These are phyloP conservation scores for Tetanocera ferruginea DNA, from an alignment of 2,888 invertebrate species.

Conservation along the genomic window DNA sequence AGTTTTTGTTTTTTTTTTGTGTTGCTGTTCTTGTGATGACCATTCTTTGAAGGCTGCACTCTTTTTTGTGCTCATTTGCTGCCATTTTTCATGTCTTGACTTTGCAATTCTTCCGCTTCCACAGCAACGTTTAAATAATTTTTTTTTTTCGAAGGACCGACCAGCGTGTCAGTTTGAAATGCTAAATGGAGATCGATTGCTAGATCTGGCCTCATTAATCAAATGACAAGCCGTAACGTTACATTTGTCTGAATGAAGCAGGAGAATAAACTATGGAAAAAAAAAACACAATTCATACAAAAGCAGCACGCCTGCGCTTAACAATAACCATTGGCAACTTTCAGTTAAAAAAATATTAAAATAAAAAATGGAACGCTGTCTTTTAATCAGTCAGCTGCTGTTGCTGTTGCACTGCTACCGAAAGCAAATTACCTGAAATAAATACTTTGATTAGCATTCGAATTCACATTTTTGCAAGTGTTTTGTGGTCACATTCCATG, in stretches of 20 bases:
- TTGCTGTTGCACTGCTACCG: neutral
- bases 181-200: constrained; percentile 68
- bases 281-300: neutral
- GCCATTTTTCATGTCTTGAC: constrained; percentile 55
- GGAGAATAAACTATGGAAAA: neutral
- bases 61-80: too few species aligned
- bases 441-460: constrained; percentile 12
- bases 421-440: constrained; percentile 20
- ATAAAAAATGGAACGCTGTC: neutral
- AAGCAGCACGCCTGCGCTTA: too few species aligned
- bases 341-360: neutral
- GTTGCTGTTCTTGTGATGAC: neutral
- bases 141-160: neutral
- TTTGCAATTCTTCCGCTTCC: constrained; percentile 13
- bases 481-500: neutral
- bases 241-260: neutral
- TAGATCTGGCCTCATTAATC: constrained; percentile 67
- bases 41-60: neutral
- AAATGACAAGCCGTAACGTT: constrained; percentile 58
- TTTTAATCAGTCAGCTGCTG: neutral
- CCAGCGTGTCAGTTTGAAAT: constrained; percentile 48
- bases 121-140: neutral
- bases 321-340: too few species aligned
- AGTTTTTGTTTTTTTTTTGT: neutral
- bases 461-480: neutral